phyloP scores from a whole-genome alignment of 2,113 vertebrate species.

The Cochlearius cochlearius region DNA sequence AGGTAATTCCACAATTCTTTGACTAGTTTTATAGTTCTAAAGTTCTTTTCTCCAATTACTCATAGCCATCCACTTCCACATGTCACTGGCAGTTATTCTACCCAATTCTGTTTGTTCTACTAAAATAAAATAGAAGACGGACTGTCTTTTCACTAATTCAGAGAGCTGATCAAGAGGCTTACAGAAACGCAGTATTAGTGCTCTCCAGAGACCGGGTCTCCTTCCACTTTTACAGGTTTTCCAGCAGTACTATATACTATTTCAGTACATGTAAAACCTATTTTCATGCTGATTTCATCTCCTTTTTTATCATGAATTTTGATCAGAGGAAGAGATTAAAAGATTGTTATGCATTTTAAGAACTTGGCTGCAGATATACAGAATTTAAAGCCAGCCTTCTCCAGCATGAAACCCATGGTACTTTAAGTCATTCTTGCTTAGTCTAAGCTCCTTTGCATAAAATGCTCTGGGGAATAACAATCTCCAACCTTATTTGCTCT shows the following conservation, averaged over 20 bases:
- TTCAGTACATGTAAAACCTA: neutral
- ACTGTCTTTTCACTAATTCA: neutral
- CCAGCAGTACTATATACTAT: neutral
- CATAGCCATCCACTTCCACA: neutral
- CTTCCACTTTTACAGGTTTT: neutral
- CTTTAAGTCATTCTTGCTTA: slow-evolving; percentile 29
- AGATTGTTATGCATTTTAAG: slow-evolving; percentile 1
- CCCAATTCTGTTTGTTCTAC: neutral
- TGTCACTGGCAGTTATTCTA: neutral
- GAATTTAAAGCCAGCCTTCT: slow-evolving; percentile 26
- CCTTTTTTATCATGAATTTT: neutral
- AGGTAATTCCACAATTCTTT: neutral
- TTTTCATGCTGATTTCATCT: neutral
- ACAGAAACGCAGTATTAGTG: neutral
- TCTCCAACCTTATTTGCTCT: neutral
- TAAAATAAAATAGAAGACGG: neutral
- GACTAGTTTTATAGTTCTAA: neutral
- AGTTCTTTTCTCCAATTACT: neutral
- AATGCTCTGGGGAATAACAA: slow-evolving; percentile 4
- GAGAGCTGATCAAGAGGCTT: neutral
- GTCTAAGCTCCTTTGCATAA: neutral
- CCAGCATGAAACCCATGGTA: slow-evolving; percentile 1
- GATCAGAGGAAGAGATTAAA: neutral
- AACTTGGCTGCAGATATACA: slow-evolving; percentile 19
- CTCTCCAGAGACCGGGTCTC: neutral